Evolutionary conservation across 2,888 invertebrate species (phyloP), one percentile per base, ranked within the genome.

Genomic region (Elmis aenea): DNA sequence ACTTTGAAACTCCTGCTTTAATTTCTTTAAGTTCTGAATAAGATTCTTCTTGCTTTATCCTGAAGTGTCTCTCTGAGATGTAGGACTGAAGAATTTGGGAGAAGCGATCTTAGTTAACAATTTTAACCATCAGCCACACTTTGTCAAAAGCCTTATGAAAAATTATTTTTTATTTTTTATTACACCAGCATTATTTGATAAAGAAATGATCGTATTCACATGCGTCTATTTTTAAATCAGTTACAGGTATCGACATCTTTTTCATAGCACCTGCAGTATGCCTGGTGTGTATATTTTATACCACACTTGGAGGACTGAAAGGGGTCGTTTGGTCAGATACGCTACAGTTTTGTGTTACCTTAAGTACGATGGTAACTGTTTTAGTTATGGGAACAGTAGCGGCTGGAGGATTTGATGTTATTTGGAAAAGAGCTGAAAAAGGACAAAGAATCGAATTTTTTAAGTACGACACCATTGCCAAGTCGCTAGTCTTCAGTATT

Each of bases 281-380:
- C 53, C 66, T 78, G 2, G 72, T 81, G 1, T 87, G 86, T 57
- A 83, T 85, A 13, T 82, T 85, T 26, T 83, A 88, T 52, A 85
- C 85, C 2, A 81, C 84, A 1, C 60, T 85, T 20, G 85, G 80
- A 20, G 82, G 82, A 2, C 58, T 83, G 16, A 71, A 78, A 57
- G 83, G 81, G 2, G 77, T 83, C 2, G 77, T 83, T 1, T 77
- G 80, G 67, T 76, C 81, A 2, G 76, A 76, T 40, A 70, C 74
- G 3, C 56, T 76, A 27, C 79, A 82, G 36, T 75, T 79, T 25
- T 63, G 74, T 5, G 72, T 80, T 0, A 75, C 74, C 34, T 51
- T 71, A 3, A 71, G 73, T 1, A 74, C 78, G 14, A 62, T 73
- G 24, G 34, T 77, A 2, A 68, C 73, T 0, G 61, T 82, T 11